Conservation (phyloP, 2,797 vertebrate species). For the Iguana delicatissima region DNA sequence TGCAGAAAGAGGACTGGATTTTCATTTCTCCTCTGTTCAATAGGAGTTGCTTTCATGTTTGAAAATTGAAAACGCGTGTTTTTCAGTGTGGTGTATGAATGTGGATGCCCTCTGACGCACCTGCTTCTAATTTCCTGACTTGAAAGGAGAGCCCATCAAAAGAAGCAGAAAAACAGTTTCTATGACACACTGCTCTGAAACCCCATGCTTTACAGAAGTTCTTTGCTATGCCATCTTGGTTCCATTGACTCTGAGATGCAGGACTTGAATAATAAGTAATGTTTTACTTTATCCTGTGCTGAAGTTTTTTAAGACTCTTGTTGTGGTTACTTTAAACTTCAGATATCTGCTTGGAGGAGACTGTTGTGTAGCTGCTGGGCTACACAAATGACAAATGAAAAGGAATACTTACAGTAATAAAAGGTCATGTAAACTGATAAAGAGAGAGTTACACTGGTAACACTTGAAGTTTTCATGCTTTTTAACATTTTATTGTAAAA, state of each 20-base stretch:
- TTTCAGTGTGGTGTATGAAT: constrained; percentile 86
- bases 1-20: constrained; percentile 79
- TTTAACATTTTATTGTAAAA: constrained; percentile 9
- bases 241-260: constrained; percentile 69
- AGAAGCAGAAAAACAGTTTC: constrained; percentile 91
- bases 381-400: constrained; percentile 50
- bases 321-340: constrained; percentile 77
- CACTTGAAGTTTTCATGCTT: constrained; percentile 57
- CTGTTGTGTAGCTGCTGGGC: constrained; percentile 60
- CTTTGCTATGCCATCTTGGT: constrained; percentile 73
- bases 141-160: constrained; percentile 97
- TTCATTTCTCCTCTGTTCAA: constrained; percentile 84
- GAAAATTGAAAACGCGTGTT: constrained; percentile 87
- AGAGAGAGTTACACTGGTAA: constrained; percentile 39
- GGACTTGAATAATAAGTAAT: constrained; percentile 69
- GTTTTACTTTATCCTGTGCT: constrained; percentile 62
- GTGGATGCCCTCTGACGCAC: constrained; percentile 92
- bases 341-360: constrained; percentile 67
- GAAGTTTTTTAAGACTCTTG: constrained; percentile 64
- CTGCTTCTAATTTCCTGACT: constrained; percentile 98
- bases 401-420: constrained; percentile 47
- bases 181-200: constrained; percentile 85
- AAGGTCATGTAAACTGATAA: constrained; percentile 56
- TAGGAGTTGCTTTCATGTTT: constrained; percentile 93
- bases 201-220: constrained; percentile 71